Evolutionary conservation across 2,113 vertebrate genomes (phyloP).

Genomic region (Etheostoma cragini): DNA sequence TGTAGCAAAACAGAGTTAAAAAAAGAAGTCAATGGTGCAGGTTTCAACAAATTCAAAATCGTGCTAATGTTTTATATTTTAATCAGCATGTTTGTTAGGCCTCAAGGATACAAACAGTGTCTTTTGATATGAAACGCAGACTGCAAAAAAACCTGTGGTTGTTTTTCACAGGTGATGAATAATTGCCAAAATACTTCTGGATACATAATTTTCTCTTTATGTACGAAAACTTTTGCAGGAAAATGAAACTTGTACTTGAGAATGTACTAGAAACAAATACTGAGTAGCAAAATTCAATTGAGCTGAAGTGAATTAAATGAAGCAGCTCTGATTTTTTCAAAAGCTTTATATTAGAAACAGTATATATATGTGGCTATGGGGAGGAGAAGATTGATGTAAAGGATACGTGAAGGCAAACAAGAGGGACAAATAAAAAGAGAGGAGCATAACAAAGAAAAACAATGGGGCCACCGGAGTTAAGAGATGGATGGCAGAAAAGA

Average conservation of each 20-base stretch:
- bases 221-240: neutral
- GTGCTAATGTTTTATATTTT: slow-evolving; percentile 29
- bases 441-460: slow-evolving; percentile 69
- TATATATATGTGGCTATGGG: slow-evolving; percentile 25
- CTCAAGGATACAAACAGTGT: slow-evolving; percentile 6
- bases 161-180: slow-evolving; percentile 10
- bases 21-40: neutral
- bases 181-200: neutral
- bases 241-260: neutral
- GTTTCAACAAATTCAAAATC: slow-evolving; percentile 25
- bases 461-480: slow-evolving; percentile 53
- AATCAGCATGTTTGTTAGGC: slow-evolving; percentile 3
- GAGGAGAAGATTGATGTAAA: slow-evolving; percentile 60
- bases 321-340: slow-evolving; percentile 43
- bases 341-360: slow-evolving; percentile 47
- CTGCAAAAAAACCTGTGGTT: neutral
- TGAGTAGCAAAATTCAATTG: slow-evolving; percentile 57
- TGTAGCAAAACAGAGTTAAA: neutral
- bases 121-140: neutral
- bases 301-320: slow-evolving; percentile 64
- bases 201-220: slow-evolving; percentile 9
- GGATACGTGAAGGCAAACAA: slow-evolving; percentile 69
- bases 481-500: slow-evolving; percentile 60
- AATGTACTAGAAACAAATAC: slow-evolving; percentile 45
- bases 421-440: slow-evolving; percentile 62